Percentiles rank a stretch among this genome's conserved stretches.
phyloP scores from a whole-genome alignment of 2,113 vertebrate species.

The Dinomys branickii region DNA sequence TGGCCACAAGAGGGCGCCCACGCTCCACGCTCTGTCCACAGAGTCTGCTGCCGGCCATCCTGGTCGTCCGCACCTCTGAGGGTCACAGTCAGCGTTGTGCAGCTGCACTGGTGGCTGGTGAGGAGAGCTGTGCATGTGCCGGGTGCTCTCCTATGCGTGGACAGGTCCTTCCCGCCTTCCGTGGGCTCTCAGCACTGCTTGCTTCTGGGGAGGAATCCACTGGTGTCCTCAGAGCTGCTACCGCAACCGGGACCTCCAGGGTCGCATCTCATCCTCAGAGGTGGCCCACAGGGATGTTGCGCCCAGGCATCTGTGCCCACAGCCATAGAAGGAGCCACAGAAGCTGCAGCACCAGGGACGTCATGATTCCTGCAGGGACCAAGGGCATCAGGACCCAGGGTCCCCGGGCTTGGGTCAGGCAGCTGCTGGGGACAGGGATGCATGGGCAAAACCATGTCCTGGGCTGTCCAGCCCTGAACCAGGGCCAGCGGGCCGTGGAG shows the following conservation, averaged over 20 bases:
- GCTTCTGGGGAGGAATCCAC: background rate
- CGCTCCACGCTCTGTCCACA: background rate
- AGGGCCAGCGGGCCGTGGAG: background rate
- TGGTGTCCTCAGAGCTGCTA: background rate
- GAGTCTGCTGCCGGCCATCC: background rate
- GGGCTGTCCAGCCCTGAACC: background rate
- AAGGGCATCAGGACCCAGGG: too few species aligned
- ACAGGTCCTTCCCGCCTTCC: background rate
- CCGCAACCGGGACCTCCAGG: background rate
- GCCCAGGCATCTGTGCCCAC: background rate
- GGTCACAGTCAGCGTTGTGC: too few species aligned
- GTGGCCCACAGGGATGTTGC: background rate
- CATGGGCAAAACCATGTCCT: background rate
- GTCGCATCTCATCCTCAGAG: background rate
- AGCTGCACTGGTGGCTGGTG: too few species aligned
- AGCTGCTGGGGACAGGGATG: background rate
- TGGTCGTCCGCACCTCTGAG: too few species aligned
- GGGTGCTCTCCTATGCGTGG: background rate
- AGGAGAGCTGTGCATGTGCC: background rate
- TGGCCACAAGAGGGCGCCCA: background rate
- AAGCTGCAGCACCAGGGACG: rapidly evolving
- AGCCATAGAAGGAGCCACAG: background rate
- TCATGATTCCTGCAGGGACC: background rate
- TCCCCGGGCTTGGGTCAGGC: background rate
- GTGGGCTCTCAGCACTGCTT: background rate